phyloP scores from a whole-genome alignment of 2,797 vertebrate genomes.

The Eulemur coronatus region DNA sequence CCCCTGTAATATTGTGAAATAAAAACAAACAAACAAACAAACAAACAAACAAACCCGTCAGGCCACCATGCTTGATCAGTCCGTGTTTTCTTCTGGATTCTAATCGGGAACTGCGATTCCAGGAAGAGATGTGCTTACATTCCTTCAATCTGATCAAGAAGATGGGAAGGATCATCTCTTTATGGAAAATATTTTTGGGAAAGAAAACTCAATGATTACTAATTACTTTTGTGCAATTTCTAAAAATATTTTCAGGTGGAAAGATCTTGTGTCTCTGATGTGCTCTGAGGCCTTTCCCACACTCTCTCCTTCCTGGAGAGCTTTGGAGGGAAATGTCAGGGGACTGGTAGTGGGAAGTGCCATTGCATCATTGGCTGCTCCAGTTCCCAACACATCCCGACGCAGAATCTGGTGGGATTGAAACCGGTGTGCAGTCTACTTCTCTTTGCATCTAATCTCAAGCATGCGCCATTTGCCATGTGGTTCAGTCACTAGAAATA shows the following conservation, averaged over 20 bases:
- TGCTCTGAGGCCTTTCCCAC: not conserved
- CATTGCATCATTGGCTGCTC: not conserved
- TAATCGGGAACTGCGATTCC: slow-evolving; percentile 4
- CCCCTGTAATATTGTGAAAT: too few relatives aligned
- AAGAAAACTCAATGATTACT: slow-evolving; percentile 8
- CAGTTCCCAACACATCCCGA: not conserved
- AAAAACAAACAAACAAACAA: too few relatives aligned
- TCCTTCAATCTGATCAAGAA: not conserved
- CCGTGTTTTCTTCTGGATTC: not conserved
- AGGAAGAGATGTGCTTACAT: not conserved
- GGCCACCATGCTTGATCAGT: not conserved
- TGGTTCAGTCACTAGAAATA: slow-evolving; percentile 30
- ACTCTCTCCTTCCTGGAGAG: not conserved
- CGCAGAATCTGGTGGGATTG: not conserved
- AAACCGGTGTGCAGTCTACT: not conserved
- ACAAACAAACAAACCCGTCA: not conserved
- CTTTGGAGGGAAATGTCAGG: not conserved
- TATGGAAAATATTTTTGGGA: slow-evolving; percentile 24
- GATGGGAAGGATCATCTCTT: not conserved
- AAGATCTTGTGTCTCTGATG: not conserved
- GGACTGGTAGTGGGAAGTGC: not conserved
- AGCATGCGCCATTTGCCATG: slow-evolving; percentile 46
- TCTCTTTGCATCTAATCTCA: slow-evolving; percentile 52
- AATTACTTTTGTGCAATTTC: not conserved
- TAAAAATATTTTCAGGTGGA: slow-evolving; percentile 27